Evolutionary conservation across 2,888 invertebrate species (phyloP).

Genomic region (Brachyptera putata): DNA sequence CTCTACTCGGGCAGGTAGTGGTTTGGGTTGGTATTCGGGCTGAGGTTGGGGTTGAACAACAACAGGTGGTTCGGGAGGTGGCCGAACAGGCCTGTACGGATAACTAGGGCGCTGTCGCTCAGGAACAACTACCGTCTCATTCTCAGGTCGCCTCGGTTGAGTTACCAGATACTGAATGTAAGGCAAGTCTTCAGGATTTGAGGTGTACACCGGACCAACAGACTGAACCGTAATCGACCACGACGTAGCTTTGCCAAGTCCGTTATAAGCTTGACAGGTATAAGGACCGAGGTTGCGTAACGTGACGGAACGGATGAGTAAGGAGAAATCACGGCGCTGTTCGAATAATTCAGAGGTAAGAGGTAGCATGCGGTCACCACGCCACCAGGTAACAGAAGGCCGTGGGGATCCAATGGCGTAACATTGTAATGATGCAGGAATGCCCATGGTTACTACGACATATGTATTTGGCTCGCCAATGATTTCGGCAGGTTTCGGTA

Average conservation of each 20-base stretch:
- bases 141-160: conserved; percentile 46
- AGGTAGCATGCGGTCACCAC: conserved; percentile 70
- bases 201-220: conserved; percentile 61
- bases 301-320: conserved; percentile 68
- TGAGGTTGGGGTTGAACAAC: conserved; percentile 15
- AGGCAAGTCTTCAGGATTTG: conserved; percentile 52
- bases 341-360: conserved; percentile 63
- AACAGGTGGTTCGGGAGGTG: conserved; percentile 32
- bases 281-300: conserved; percentile 76
- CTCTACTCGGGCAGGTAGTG: conserved; percentile 34
- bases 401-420: conserved; percentile 77
- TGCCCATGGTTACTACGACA: conserved; percentile 66
- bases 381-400: conserved; percentile 82
- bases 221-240: conserved; percentile 72
- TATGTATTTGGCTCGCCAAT: conserved; percentile 61
- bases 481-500: conserved; percentile 54
- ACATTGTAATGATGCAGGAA: conserved; percentile 68
- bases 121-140: conserved; percentile 39
- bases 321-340: conserved; percentile 66
- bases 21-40: too few relatives aligned
- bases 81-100: conserved; percentile 45
- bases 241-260: conserved; percentile 68
- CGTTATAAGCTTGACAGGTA: conserved; percentile 87
- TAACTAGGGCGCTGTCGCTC: conserved; percentile 37
- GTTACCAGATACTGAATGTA: conserved; percentile 59